phyloP scores from a whole-genome alignment of 2,113 vertebrate genomes.

The Lathamus discolor region DNA sequence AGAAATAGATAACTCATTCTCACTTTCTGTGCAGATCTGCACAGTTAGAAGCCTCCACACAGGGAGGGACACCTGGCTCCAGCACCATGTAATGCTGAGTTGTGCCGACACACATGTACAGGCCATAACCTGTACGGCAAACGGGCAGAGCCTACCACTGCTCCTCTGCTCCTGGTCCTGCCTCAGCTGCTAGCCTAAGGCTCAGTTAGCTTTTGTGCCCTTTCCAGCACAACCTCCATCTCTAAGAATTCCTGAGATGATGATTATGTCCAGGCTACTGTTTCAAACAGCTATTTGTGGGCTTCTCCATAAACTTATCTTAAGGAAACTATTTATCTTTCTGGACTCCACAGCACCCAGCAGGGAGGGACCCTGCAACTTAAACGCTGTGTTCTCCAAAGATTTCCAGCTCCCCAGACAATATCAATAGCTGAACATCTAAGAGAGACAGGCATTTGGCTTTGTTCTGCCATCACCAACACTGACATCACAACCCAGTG shows the following conservation, averaged over 20 bases:
- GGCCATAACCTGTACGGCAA: neutral
- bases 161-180: neutral
- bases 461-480: fast-evolving
- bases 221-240: neutral
- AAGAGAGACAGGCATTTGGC: neutral
- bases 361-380: neutral
- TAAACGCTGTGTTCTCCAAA: neutral
- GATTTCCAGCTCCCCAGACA: neutral
- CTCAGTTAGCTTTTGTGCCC: fast-evolving
- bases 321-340: neutral
- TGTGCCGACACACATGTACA: fast-evolving
- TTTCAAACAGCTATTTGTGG: neutral
- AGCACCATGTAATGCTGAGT: fast-evolving
- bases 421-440: neutral
- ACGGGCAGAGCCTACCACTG: fast-evolving
- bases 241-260: neutral
- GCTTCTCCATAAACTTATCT: neutral
- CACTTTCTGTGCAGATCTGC: neutral
- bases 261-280: neutral
- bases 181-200: no score
- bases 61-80: neutral
- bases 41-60: fast-evolving
- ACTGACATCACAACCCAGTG: neutral
- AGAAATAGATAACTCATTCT: neutral
- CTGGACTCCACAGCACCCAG: neutral